Base-by-base conservation (phyloP, 2,797 vertebrate genomes). In the Lacerta bilineata region DNA sequence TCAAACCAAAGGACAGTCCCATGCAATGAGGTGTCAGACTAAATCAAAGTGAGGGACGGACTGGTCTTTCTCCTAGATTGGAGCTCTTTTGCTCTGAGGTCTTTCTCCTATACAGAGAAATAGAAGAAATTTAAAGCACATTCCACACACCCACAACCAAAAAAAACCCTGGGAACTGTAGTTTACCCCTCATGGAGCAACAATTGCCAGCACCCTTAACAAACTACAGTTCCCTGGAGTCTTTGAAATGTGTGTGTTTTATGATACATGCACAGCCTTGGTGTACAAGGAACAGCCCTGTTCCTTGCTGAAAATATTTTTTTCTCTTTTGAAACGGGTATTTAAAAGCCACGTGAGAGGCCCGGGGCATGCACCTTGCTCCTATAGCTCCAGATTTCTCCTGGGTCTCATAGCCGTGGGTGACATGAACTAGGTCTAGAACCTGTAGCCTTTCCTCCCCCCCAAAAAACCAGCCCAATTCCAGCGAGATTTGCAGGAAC, bases 361-460 rank as follows among this genome's bases (percentile, higher is more conserved):
- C 39, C 39, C n/a, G 15, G 15, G 20, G 39, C 10, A 36, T 1
- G 6, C 5, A 41, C 71, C 39, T 36, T 36, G 9, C 27, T 15
- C 69, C 39, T 6, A 55, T 55, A 5, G 3, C 50, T 29, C 36
- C 11, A 3, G 2, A 18, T 80, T 61, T 27, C 75, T 27, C 20
- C 20, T 1, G 17, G 25, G 2, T 36, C 36, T 0, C 1, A 3
- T 18, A 61, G 20, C 18, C 15, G 11, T 2, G 27, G 18, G 4
- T 0, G 0, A 20, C 9, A 23, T 20, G 4, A 0, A 0, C n/a
- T 6, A 23, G 13, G 20, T 68, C 27, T 3, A 11, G 76, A 36
- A 39, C 33, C 17, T 23, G 9, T 1, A 8, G 1, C 39, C 8
- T 4, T 83, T 50, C 66, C 11, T 1, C 1, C 46, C 46, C 11